Evolutionary conservation across 2,888 invertebrate genomes (phyloP), one percentile per base, ranked within the genome.

Genomic region (Axea sp.): DNA sequence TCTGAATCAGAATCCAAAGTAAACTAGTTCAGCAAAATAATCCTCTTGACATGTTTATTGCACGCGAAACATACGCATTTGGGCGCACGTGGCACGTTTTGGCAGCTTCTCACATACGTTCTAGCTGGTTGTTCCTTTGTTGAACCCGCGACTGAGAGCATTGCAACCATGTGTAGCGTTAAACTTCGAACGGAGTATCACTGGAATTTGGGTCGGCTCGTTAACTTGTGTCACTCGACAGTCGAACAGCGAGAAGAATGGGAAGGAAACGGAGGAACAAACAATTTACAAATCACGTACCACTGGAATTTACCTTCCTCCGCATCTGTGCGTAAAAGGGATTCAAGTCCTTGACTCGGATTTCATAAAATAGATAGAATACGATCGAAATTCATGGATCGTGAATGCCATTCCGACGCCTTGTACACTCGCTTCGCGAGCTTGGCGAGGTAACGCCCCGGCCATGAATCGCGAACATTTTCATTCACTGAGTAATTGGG

Each of bases 1-100:
- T 31, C 47, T 11, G 49, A 39, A 35, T 45, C 28, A 15, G 35
- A 49, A 68, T 51, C 28, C 22, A 31, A 15, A 47, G 65, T 33
- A 24, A 39, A 26, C 11, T 35, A 11, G 35, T 8, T 33, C 33
- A 47, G 51, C 51, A 65, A 65, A 65, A 65, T 65, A 55, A 65
- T 65, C 55, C 53, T 9, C 37, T 28, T 55, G 65, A 65, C 65
- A 55, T 65, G 55, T 65, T 65, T 65, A 65, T 65, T 65, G 65
- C 47, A 37, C 35, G 65, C 11, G 55, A 55, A 55, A 55, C 65
- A 55, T 51, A 62, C 41, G 62, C 62, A 41, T 49, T 51, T 39
- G 51, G 33, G 55, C 45, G 55, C 65, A 65, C 65, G 65, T 65
- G 65, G 65, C 47, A 30, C 30, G 55, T 45, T 55, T 65, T 47